Base-by-base conservation (phyloP, 2,113 vertebrate species). In the Eupsittula cactorum region DNA sequence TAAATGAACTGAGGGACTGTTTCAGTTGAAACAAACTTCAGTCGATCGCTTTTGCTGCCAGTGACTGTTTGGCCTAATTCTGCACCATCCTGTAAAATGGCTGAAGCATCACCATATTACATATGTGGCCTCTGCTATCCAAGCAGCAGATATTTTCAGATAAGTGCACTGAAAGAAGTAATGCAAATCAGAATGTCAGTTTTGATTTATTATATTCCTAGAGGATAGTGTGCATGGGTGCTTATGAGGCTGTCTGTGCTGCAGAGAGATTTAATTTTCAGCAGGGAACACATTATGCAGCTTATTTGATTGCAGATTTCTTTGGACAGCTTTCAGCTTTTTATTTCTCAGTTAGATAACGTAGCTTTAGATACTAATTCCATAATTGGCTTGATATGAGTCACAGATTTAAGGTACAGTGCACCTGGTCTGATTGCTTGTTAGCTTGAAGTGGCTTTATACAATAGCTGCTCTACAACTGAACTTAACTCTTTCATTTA, bases 271-370 rank as follows among this genome's bases (percentile, higher is more conserved):
- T 97, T 96, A 92, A 96, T 98, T 97, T 95, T 97, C 97, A 97
- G 95, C 86, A 92, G 90, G 95, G 95, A 97, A 80, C 35, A 12
- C 95, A 97, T 97, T 97, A 95, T 95, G 83, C 96, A 96, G 90
- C 97, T 96, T 97, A 96, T 97, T 98, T 98, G 97, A 97, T 97
- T 97, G 97, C 95, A 97, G 91, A 98, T 98, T 96, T 97, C 93
- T 97, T 98, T 97, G 95, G 98, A 95, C 95, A 87, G 94, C 95
- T 97, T 96, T 97, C 95, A 97, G 97, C 94, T 98, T 97, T 97
- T 17, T 96, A 91, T 88, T 97, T 98, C 94, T 87, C 87, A 84
- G 95, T 95, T 96, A 98, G 95, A 95, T 98, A 97, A 97, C 83
- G 71, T 96, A 96, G 62, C 88, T 97, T 97, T 95, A 91, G 57